Base-by-base conservation (phyloP, 2,113 vertebrate species). In the Illadopsis cleaveri region DNA sequence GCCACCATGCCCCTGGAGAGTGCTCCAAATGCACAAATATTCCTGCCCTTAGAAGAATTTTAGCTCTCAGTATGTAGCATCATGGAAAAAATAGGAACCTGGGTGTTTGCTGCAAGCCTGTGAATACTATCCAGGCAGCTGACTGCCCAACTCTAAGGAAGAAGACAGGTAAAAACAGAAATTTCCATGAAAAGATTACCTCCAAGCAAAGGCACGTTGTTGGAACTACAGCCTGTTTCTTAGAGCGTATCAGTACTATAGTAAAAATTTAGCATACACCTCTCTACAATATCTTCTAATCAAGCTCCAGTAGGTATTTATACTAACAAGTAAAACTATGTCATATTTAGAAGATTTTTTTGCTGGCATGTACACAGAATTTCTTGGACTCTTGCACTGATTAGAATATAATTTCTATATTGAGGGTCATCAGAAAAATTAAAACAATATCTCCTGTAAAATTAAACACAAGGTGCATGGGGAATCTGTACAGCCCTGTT, bases 391-490 rank as follows among this genome's bases (percentile, higher is more conserved):
- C 45, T n/a, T 82, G 45, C 42, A 93, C 77, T 38, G 78, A 87
- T 94, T 76, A 87, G 53, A 87, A 70, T 83, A 71, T 60, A 86
- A 91, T 88, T 90, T 96, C 87, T 93, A 66, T 90, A 91, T 30
- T 73, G 85, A 84, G 87, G 45, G 90, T 91, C 89, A 86, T 91
- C 85, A 91, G 70, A 89, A 95, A 96, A 94, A 94, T 91, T 96
- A 88, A 96, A 97, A 94, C 91, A 95, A 94, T 88, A 79, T 93
- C 87, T 93, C 62, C 90, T 80, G 45, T 58, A 96, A 96, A 94
- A 94, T 93, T 85, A 94, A 93, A 94, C 91, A 93, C 81, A 90
- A 93, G 58, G 84, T 93, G 54, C 47, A 93, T 33, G 19, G 62
- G 57, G 68, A 82, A 87, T 88, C 45, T 91, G 30, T 76, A 87